Evolutionary conservation across 2,797 vertebrate species (phyloP), one percentile per base, ranked within the genome.

Genomic region (Poeciliopsis paucimaculata): DNA sequence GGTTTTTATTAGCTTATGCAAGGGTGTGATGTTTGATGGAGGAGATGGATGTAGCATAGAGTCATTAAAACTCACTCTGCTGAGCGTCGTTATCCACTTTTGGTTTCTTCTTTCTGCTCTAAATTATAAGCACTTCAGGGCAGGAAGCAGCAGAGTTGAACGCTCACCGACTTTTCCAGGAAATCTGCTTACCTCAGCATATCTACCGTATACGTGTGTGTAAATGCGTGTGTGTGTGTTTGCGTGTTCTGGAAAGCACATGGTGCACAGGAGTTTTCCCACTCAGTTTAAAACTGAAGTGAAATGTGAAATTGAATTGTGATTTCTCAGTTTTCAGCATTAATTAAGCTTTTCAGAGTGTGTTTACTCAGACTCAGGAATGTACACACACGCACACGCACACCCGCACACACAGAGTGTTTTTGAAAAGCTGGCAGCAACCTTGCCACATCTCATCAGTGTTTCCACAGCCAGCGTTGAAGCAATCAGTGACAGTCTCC

Each of bases 121-220:
- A 72, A 74, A 84, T 89, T 91, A 76, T 76, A 82, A 84, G 84
- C 78, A 82, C 86, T 90, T 77, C 83, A 80, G 84, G 88, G 77
- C 81, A 92, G 92, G 87, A 92, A 90, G 80, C 84, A 86, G 78
- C 80, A 64, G 80, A 9, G 31, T 45, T 91, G 74, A 89, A 83
- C 79, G 68, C 84, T 89, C 76, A 70, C 76, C 76, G 66, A 88
- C 72, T 93, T 94, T 94, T 94, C 93, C 92, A 92, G 84, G 87
- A 91, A 94, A 90, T 90, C 85, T 92, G 94, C 94, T 80, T 77
- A 89, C 82, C 85, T 95, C 93, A 94, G 91, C 92, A 90, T 79
- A 83, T 55, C 79, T 76, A 66, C 72, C 81, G 76, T 51, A 39
- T 49, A 49, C 66, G 82, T 81, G 64, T 43, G 45, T 66, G 60